phyloP scores from a whole-genome alignment of 23 tunicate genomes.

The Ciona savignyi region DNA sequence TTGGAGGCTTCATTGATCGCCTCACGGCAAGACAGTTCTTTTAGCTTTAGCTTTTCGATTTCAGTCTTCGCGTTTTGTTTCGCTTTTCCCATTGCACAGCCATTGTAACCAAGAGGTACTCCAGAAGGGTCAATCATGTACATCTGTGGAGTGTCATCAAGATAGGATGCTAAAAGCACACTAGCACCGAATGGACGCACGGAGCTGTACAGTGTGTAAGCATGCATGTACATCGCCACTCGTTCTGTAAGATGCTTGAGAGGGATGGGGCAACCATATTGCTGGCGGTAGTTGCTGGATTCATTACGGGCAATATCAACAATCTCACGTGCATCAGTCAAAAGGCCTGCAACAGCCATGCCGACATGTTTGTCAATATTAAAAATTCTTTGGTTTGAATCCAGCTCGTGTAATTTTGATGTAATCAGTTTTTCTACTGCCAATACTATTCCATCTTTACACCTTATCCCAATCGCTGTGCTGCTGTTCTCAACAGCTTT shows the following conservation, averaged over 20 bases:
- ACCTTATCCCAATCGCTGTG: constrained; percentile 84
- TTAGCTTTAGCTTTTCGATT: constrained; percentile 82
- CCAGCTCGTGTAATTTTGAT: constrained; percentile 70
- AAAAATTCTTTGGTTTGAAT: constrained; percentile 79
- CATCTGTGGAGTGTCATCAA: constrained; percentile 50
- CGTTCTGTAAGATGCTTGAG: constrained; percentile 60
- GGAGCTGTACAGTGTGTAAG: constrained; percentile 84
- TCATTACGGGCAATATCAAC: constrained; percentile 90
- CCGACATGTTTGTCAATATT: constrained; percentile 93
- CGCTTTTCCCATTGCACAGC: constrained; percentile 95
- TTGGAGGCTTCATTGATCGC: constrained; percentile 94
- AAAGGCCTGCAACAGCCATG: constrained; percentile 96
- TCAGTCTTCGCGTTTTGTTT: constrained; percentile 93
- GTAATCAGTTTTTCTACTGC: constrained; percentile 87
- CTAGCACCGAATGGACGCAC: constrained; percentile 94
- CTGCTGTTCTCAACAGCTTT: constrained; percentile 99
- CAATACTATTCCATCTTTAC: constrained; percentile 87
- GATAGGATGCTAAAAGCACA: constrained; percentile 67
- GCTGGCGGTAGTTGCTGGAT: constrained; percentile 81
- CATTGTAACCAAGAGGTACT: constrained; percentile 87
- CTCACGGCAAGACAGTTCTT: constrained; percentile 53
- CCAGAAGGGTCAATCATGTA: constrained; percentile 97
- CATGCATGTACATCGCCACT: constrained; percentile 96
- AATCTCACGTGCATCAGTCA: constrained; percentile 90
- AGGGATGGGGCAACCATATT: constrained; percentile 84